Percentiles rank a stretch among this genome's conserved stretches.
These are phyloP conservation scores for Brachionus manjavacas DNA, from an alignment of 1,140 invertebrate species.

Conservation along the genomic window DNA sequence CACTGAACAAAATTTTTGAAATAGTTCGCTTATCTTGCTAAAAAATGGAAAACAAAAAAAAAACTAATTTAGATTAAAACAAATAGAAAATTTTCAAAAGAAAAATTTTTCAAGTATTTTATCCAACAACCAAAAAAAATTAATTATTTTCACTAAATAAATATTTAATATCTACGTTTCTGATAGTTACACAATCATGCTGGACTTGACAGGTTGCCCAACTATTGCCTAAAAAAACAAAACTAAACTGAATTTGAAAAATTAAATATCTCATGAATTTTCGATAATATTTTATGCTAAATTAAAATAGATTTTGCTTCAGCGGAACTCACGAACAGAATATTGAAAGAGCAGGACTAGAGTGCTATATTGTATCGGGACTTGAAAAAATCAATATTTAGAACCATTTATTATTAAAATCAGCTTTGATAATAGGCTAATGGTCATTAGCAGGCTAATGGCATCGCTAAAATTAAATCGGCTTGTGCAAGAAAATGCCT, in stretches of 20 bases:
- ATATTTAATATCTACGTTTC: not conserved
- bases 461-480: not conserved
- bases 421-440: not conserved
- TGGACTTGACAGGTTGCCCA: not conserved
- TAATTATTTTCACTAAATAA: not conserved
- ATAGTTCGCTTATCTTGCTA: not conserved
- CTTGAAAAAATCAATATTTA: slow-evolving; percentile 20
- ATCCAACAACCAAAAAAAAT: not conserved
- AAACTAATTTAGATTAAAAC: not conserved
- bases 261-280: not conserved
- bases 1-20: not conserved
- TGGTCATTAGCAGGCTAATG: not conserved
- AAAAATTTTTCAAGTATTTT: not conserved
- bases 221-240: not conserved
- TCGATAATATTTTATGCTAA: slow-evolving; percentile 27
- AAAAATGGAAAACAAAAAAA: not conserved
- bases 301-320: not conserved
- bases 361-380: not conserved
- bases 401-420: slow-evolving; percentile 24
- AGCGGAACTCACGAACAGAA: slow-evolving; percentile 9
- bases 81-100: not conserved
- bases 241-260: not conserved
- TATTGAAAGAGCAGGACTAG: not conserved
- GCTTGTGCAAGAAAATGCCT: not conserved
- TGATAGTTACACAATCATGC: not conserved